These are phyloP conservation scores for Gymnarchus niloticus DNA, from an alignment of 2,113 vertebrate genomes.

Conservation along the genomic window DNA sequence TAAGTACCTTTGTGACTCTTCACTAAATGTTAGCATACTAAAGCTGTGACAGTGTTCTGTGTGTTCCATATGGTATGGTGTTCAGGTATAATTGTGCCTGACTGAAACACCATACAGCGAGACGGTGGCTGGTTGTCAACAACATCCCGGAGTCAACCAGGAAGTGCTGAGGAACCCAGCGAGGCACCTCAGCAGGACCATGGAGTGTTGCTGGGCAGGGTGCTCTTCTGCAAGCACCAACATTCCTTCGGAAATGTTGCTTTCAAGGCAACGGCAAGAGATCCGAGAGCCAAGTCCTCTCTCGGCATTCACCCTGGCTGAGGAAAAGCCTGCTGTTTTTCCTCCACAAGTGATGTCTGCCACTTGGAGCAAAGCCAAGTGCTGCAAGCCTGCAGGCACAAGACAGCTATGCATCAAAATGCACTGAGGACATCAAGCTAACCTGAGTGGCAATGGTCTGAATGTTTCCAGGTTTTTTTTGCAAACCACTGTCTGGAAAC, in stretches of 20 bases:
- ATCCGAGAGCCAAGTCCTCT: neutral
- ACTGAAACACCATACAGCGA: neutral
- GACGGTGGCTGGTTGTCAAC: neutral
- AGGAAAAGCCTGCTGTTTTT: neutral
- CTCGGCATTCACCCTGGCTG: neutral
- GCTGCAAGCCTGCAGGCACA: neutral
- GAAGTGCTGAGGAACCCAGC: neutral
- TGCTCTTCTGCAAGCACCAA: neutral
- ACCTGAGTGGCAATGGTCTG: neutral
- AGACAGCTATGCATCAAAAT: neutral
- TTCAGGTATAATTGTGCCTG: neutral
- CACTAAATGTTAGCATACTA: neutral
- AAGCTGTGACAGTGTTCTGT: neutral
- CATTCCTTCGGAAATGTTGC: neutral
- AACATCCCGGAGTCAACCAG: neutral
- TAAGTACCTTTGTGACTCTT: neutral
- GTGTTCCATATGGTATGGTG: neutral
- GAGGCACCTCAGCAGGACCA: no score
- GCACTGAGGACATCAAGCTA: neutral
- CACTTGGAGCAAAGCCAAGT: conserved; percentile 10
- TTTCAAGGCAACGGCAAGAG: neutral
- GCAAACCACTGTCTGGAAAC: neutral
- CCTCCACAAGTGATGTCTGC: conserved; percentile 3
- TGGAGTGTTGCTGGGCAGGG: neutral
- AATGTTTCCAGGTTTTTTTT: neutral